These are phyloP conservation scores for Cheirogaleus major DNA, from an alignment of 2,797 vertebrate genomes.

Conservation along the genomic window DNA sequence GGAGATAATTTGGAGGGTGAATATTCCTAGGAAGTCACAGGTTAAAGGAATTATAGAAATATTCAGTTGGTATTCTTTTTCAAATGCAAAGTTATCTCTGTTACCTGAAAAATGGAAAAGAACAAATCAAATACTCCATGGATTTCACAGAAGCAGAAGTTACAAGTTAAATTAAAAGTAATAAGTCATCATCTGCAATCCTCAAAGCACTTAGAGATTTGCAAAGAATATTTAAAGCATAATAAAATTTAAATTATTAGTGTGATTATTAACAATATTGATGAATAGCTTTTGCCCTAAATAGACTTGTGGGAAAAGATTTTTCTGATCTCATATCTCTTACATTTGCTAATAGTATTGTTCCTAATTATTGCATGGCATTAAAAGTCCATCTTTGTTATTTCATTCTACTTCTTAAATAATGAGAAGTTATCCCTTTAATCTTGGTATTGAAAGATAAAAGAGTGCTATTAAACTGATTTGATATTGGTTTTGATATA, in stretches of 20 bases:
- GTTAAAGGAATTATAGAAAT: background rate
- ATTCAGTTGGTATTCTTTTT: background rate
- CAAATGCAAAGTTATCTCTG: background rate
- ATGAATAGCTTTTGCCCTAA: background rate
- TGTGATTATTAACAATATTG: slow-evolving; percentile 17
- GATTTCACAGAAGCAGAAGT: background rate
- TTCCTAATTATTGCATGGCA: background rate
- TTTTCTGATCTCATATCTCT: slow-evolving; percentile 11
- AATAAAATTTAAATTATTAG: background rate
- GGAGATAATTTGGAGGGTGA: background rate
- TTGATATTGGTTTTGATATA: background rate
- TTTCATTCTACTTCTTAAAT: background rate
- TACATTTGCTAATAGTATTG: background rate
- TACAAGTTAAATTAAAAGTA: background rate
- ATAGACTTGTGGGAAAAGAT: background rate
- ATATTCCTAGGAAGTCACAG: background rate
- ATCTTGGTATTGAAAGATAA: background rate
- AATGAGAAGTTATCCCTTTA: background rate
- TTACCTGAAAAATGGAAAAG: slow-evolving; percentile 50
- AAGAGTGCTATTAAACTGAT: background rate
- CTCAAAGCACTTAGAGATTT: background rate
- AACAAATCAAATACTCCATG: background rate
- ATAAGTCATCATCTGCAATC: background rate
- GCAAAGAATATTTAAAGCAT: background rate
- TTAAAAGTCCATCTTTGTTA: background rate